Conservation (phyloP, 2,888 invertebrate genomes). For the Nipponacmea schrenckii region DNA sequence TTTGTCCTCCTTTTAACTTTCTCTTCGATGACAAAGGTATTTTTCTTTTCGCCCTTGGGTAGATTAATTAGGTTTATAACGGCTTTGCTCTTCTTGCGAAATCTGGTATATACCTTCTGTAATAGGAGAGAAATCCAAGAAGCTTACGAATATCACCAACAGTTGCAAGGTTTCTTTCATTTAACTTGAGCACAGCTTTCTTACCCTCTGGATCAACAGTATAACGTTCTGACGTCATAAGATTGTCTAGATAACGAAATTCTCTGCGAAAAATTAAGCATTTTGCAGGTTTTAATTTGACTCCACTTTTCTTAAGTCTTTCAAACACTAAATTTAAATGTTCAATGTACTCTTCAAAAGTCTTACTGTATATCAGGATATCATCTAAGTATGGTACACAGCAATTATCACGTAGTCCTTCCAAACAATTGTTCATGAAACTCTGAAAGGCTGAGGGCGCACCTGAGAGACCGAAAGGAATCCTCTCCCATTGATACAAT, state of each 20-base stretch:
- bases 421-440: constrained; percentile 18
- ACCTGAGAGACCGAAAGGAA: constrained; percentile 19
- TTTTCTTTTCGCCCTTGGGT: too few relatives aligned
- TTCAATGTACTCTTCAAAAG: constrained; percentile 1
- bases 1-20: neutral
- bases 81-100: constrained; percentile 14
- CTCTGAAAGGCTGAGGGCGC: constrained; percentile 10
- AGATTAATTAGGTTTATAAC: neutral
- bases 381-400: constrained; percentile 23
- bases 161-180: neutral
- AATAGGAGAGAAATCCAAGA: constrained; percentile 7
- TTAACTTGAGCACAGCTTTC: constrained; percentile 12
- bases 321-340: constrained; percentile 17
- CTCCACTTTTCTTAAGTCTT: neutral
- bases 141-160: constrained; percentile 6
- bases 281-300: constrained; percentile 24
- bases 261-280: constrained; percentile 14
- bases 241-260: constrained; percentile 17
- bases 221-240: constrained; percentile 22
- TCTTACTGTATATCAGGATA: constrained; percentile 16
- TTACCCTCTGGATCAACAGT: constrained; percentile 19
- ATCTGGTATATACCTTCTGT: constrained; percentile 16
- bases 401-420: constrained; percentile 10
- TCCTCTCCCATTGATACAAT: constrained; percentile 24
- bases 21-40: neutral